phyloP scores from a whole-genome alignment of 2,888 invertebrate species.

The Lasioglossum pauxillum region DNA sequence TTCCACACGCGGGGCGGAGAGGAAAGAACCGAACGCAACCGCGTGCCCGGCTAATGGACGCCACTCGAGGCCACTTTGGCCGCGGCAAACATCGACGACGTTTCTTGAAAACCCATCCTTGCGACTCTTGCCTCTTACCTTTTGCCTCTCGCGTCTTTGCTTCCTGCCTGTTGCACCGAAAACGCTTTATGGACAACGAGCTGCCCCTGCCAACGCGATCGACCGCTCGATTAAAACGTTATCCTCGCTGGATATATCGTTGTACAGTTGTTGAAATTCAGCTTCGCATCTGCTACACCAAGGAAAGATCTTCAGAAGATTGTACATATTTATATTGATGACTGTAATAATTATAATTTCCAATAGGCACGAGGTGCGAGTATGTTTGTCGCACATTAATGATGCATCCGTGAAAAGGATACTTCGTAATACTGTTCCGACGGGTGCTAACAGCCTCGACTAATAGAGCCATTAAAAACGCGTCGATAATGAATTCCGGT shows the following conservation, averaged over 20 bases:
- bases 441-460: not conserved
- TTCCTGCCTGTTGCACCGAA: slow-evolving; percentile 57
- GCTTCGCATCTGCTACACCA: not conserved
- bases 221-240: slow-evolving; percentile 4
- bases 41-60: slow-evolving; percentile 82
- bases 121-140: slow-evolving; percentile 58
- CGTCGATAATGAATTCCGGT: not conserved
- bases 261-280: not conserved
- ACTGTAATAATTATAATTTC: not conserved
- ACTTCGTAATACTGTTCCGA: not conserved
- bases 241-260: not conserved
- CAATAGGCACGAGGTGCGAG: not conserved
- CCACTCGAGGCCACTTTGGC: slow-evolving; percentile 84
- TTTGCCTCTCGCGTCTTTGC: slow-evolving; percentile 19
- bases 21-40: slow-evolving; percentile 51
- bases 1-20: slow-evolving; percentile 63
- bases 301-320: not conserved
- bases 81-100: slow-evolving; percentile 82
- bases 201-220: slow-evolving; percentile 6
- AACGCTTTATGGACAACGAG: slow-evolving; percentile 36
- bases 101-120: slow-evolving; percentile 82
- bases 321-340: not conserved
- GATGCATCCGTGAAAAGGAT: not conserved
- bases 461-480: not conserved
- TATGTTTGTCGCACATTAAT: not conserved